Percentiles rank a stretch among this genome's conserved stretches.
Evolutionary conservation across 2,797 vertebrate species (phyloP).

Genomic region (Balearica regulorum): DNA sequence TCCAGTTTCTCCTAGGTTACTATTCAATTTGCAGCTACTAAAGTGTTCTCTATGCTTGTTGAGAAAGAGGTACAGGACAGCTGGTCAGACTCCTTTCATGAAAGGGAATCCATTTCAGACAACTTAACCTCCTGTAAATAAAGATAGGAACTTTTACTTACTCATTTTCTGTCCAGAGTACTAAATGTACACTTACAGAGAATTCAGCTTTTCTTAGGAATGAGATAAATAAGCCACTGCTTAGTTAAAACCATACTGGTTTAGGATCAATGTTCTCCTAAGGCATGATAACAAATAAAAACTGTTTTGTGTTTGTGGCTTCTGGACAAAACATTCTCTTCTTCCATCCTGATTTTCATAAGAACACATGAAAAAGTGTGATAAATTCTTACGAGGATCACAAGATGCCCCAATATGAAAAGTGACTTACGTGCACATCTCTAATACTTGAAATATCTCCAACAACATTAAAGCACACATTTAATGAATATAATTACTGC

Average conservation of each 20-base stretch:
- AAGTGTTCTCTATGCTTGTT: not conserved
- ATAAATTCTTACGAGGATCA: not conserved
- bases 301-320: not conserved
- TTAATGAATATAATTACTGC: constrained; percentile 12
- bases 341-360: not conserved
- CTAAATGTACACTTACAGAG: not conserved
- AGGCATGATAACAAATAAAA: not conserved
- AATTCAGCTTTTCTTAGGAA: not conserved
- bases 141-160: not conserved
- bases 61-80: not conserved
- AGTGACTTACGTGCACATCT: not conserved
- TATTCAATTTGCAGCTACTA: not conserved
- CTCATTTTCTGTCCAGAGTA: not conserved
- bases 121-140: not conserved
- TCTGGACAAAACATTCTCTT: not conserved
- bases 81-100: not conserved
- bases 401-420: not conserved
- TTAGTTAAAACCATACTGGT: not conserved
- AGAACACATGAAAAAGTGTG: not conserved
- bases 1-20: not conserved
- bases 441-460: not conserved
- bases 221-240: not conserved
- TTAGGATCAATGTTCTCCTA: not conserved
- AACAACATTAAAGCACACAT: not conserved
- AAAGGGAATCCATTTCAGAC: not conserved